A percentile compares a stretch with the other conserved stretches of the same genome.
These are phyloP conservation scores for Lutjanus campechanus DNA, from an alignment of 2,797 vertebrate species.

Conservation along the genomic window DNA sequence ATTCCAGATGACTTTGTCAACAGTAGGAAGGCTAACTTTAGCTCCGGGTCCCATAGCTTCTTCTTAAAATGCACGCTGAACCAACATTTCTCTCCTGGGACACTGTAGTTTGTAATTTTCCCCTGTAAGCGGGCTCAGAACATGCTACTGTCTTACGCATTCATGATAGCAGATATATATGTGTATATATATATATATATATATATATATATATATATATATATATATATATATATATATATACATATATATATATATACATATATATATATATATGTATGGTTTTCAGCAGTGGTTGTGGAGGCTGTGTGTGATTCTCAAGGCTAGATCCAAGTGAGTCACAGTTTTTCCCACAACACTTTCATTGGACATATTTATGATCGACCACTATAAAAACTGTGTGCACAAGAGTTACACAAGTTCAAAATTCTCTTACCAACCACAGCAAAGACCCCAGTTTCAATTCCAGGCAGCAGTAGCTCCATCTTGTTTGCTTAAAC, in stretches of 20 bases:
- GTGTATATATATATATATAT: too few relatives aligned
- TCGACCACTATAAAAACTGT: background rate
- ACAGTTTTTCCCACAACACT: conserved; percentile 5
- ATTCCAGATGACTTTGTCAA: conserved; percentile 51
- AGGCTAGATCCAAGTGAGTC: background rate
- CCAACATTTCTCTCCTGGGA: conserved; percentile 53
- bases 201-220: too few relatives aligned
- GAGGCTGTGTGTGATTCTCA: background rate
- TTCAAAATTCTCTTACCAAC: background rate
- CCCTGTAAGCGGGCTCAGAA: conserved; percentile 7
- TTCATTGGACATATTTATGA: conserved; percentile 8
- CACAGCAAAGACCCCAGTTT: background rate
- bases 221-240: too few relatives aligned
- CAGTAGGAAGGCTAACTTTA: conserved; percentile 44
- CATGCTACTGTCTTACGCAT: conserved; percentile 18
- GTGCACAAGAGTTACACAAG: background rate
- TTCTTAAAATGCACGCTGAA: conserved; percentile 14
- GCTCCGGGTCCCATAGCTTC: conserved; percentile 51
- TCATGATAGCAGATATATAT: background rate
- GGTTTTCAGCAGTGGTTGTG: conserved; percentile 5
- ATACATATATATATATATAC: too few relatives aligned
- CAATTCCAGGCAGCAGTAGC: background rate
- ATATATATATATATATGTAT: too few relatives aligned
- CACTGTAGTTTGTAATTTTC: conserved; percentile 38
- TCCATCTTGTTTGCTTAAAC: background rate